These are phyloP conservation scores for Pheucticus melanocephalus DNA, from an alignment of 2,113 vertebrate species.

Conservation along the genomic window DNA sequence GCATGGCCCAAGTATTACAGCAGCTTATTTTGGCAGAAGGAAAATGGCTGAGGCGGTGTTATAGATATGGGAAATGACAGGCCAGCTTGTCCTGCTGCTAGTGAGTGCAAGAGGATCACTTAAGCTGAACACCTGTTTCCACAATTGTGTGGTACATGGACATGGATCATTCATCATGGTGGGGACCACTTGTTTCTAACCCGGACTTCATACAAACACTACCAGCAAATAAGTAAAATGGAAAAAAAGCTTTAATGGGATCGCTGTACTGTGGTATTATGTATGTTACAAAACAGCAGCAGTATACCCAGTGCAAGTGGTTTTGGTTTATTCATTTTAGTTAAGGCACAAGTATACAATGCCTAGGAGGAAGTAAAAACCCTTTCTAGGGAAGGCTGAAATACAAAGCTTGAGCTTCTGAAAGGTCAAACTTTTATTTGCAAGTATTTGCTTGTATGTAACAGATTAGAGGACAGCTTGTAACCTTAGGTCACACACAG, in stretches of 20 bases:
- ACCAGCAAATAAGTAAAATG: background rate
- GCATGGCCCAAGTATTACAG: background rate
- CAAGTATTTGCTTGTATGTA: background rate
- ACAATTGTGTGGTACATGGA: background rate
- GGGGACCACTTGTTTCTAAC: accelerated
- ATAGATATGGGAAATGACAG: accelerated
- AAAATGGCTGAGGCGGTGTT: background rate
- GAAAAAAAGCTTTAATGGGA: background rate
- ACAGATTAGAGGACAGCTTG: background rate
- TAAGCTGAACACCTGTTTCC: background rate
- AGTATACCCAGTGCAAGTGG: accelerated
- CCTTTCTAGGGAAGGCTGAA: background rate
- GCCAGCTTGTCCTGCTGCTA: accelerated
- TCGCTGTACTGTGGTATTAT: accelerated
- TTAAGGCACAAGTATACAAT: background rate
- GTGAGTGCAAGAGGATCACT: background rate
- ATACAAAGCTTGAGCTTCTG: background rate
- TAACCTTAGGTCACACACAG: background rate
- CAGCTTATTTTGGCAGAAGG: slow-evolving; percentile 13
- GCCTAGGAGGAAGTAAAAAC: background rate
- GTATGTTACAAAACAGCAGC: background rate
- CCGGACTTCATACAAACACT: background rate
- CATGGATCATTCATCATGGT: background rate
- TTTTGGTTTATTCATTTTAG: background rate
- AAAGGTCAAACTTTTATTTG: background rate